Conservation (phyloP, 1,140 invertebrate genomes). For the Plodia interpunctella region DNA sequence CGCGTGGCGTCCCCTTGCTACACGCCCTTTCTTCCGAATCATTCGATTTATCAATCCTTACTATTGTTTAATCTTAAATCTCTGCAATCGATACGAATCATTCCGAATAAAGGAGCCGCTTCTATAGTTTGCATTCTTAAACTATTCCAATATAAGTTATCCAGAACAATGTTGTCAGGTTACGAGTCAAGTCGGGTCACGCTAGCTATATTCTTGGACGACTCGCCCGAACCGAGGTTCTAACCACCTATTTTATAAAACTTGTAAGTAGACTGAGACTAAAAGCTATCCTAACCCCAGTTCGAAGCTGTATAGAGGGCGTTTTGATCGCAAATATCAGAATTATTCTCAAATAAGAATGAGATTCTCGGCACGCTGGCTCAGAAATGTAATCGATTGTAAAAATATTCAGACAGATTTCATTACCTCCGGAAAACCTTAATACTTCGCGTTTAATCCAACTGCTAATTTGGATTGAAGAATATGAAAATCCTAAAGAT, state of each 20-base stretch:
- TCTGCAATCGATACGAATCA: constrained; percentile 21
- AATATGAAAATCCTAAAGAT: too few relatives aligned
- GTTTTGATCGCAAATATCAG: constrained; percentile 2
- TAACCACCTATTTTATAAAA: constrained; percentile 1
- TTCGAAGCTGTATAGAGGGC: neutral
- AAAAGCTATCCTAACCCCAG: neutral
- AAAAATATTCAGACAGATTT: too few relatives aligned
- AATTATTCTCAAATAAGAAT: neutral
- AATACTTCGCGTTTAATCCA: too few relatives aligned
- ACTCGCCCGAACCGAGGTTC: constrained; percentile 8
- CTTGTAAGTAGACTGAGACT: neutral
- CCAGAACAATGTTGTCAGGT: constrained; percentile 64
- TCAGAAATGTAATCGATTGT: too few relatives aligned
- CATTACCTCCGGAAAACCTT: too few relatives aligned
- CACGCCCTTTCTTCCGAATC: constrained; percentile 18
- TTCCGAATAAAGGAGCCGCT: constrained; percentile 30
- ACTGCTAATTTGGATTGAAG: too few relatives aligned
- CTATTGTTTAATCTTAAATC: neutral
- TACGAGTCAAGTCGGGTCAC: constrained; percentile 13
- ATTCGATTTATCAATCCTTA: constrained; percentile 10
- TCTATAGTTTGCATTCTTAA: constrained; percentile 44
- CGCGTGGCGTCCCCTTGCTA: constrained; percentile 49
- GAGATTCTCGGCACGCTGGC: neutral
- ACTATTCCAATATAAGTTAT: constrained; percentile 72
- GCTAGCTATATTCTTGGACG: constrained; percentile 12